Conservation (phyloP, 2,113 vertebrate species). For the Leuciscus idus region DNA sequence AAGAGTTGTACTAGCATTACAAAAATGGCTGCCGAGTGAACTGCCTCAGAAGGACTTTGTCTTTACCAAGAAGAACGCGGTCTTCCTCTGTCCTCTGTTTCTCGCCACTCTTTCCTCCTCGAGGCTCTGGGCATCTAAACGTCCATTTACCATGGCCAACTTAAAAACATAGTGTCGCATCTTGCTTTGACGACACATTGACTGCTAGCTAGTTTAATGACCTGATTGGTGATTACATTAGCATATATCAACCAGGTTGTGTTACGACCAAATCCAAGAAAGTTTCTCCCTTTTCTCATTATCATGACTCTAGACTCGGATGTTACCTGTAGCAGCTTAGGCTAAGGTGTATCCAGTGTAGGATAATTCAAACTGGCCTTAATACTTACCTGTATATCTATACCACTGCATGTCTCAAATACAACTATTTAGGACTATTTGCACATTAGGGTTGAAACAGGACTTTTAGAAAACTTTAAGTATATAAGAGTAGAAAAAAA, state of each 20-base stretch:
- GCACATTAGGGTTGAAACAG: constrained; percentile 76
- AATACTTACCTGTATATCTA: constrained; percentile 71
- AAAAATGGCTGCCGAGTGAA: neutral
- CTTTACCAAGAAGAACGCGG: neutral
- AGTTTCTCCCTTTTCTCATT: constrained; percentile 42
- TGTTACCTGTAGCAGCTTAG: constrained; percentile 68
- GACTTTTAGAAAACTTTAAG: constrained; percentile 68
- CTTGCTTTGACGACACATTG: constrained; percentile 11
- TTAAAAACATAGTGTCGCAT: neutral
- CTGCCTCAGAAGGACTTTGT: neutral
- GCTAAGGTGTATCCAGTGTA: constrained; percentile 69
- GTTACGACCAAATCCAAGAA: constrained; percentile 16
- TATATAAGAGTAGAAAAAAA: constrained; percentile 69
- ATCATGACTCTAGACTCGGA: constrained; percentile 64
- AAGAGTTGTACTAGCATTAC: constrained; percentile 9
- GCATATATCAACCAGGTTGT: constrained; percentile 64
- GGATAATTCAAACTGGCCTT: constrained; percentile 76
- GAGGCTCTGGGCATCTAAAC: neutral
- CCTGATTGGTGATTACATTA: constrained; percentile 30
- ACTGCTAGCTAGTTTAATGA: constrained; percentile 26
- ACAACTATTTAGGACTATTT: constrained; percentile 77
- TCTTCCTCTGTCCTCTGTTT: constrained; percentile 36
- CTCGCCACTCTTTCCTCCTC: constrained; percentile 1
- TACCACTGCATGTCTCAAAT: constrained; percentile 76
- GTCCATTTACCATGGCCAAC: neutral